Evolutionary conservation across 2,113 vertebrate genomes (phyloP), one percentile per base, ranked within the genome.

Genomic region (Pterocles gutturalis): DNA sequence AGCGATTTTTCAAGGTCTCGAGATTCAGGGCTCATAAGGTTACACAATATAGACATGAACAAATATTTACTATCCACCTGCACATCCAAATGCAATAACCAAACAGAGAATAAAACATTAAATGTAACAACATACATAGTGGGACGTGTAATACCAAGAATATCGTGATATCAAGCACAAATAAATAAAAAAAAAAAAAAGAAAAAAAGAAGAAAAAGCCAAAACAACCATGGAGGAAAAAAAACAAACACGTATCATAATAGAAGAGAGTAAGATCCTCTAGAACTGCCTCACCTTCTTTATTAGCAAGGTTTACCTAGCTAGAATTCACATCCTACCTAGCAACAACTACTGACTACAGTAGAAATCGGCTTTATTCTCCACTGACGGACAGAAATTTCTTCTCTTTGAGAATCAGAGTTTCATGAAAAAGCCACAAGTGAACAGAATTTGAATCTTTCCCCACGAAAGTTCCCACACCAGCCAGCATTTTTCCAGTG

Each of bases 231-330:
- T 49, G 20, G 21, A 66, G 6, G 14, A 13, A 51, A 81, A 87
- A n/a, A 2, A 0, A 13, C 10, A 8, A 38, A 38, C 9, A 43
- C 1, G 2, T 26, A 73, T 10, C 21, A 45, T 11, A 60, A 58
- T 0, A 41, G 29, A 61, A 76, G 16, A 61, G 25, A 60, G 7
- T 28, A 79, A 72, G 22, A 86, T 73, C 11, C 31, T 53, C 64
- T 70, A 55, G 17, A 84, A 82, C 13, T 29, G 38, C 57, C 29
- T 51, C 22, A 54, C 24, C 34, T 28, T 41, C 36, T 61, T 92
- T 70, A 26, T 62, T 55, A 89, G 31, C 10, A 89, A 86, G 33
- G 17, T 38, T 78, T 57, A 53, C 36, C 14, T 48, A 78, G 15
- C 25, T 72, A 70, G 21, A 77, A 83, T 14, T 66, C 51, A 86